These are phyloP conservation scores for Saguinus midas DNA, from an alignment of 2,113 vertebrate genomes.

Conservation along the genomic window DNA sequence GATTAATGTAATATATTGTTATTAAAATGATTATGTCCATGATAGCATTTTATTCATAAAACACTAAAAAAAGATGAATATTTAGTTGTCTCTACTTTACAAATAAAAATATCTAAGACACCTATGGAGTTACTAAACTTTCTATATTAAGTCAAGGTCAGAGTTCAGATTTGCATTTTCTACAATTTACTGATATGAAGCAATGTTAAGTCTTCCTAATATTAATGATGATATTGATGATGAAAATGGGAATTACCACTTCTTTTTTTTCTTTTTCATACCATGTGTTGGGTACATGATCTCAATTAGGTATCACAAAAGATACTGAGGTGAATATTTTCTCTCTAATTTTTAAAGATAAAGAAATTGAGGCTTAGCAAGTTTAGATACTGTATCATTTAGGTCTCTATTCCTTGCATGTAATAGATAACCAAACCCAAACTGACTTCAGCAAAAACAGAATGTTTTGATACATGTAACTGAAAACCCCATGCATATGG, in stretches of 20 bases:
- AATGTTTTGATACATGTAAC: background rate
- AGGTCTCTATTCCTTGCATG: background rate
- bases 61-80: background rate
- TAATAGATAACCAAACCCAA: background rate
- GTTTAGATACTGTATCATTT: background rate
- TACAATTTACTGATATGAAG: background rate
- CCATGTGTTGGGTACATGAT: background rate
- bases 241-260: background rate
- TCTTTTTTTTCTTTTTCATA: background rate
- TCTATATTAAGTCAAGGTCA: background rate
- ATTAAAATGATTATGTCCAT: background rate
- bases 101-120: background rate
- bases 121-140: background rate
- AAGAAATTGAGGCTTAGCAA: background rate
- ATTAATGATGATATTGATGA: background rate
- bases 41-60: background rate
- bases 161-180: background rate
- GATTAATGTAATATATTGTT: background rate
- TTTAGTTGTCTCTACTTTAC: background rate
- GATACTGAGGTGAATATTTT: background rate
- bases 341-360: background rate
- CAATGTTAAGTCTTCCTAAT: background rate
- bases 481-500: background rate
- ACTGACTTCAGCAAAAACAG: background rate
- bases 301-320: background rate